Percentiles rank a stretch among this genome's conserved stretches.
Evolutionary conservation across 1,140 invertebrate species (phyloP).

Genomic region (Cydia splendana): DNA sequence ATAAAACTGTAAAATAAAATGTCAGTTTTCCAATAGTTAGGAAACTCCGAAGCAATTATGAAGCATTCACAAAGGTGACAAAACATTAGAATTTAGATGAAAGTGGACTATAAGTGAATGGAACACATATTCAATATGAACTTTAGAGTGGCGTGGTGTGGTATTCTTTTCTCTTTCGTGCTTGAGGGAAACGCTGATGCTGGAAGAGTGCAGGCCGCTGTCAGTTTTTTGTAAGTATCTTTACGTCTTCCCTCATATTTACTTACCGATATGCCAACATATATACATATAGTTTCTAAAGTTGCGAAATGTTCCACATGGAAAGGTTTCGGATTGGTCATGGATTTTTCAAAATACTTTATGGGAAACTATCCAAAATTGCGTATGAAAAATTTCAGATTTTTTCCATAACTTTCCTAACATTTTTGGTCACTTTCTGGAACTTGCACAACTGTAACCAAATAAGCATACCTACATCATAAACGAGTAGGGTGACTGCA

Average conservation of each 20-base stretch:
- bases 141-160: conserved; percentile 23
- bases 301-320: too few species aligned
- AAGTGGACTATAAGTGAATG: conserved; percentile 14
- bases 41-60: not conserved
- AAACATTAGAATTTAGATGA: not conserved
- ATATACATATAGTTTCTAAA: too few species aligned
- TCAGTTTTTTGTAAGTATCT: conserved; percentile 71
- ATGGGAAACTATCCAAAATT: too few species aligned
- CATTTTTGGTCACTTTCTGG: too few species aligned
- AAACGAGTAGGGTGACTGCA: too few species aligned
- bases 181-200: conserved; percentile 40
- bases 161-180: not conserved
- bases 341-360: too few species aligned
- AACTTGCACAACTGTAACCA: too few species aligned
- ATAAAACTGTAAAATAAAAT: not conserved
- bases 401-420: too few species aligned
- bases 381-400: too few species aligned
- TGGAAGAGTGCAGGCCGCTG: conserved; percentile 64
- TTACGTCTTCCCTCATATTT: not conserved
- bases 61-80: conserved; percentile 5
- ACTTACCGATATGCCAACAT: not conserved
- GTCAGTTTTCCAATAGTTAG: not conserved
- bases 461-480: too few species aligned
- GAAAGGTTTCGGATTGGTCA: too few species aligned
- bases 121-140: conserved; percentile 17